Percentiles rank a stretch among this genome's conserved stretches.
These are phyloP conservation scores for Cataglyphis rosenhaueri DNA, from an alignment of 2,888 invertebrate species.

Conservation along the genomic window DNA sequence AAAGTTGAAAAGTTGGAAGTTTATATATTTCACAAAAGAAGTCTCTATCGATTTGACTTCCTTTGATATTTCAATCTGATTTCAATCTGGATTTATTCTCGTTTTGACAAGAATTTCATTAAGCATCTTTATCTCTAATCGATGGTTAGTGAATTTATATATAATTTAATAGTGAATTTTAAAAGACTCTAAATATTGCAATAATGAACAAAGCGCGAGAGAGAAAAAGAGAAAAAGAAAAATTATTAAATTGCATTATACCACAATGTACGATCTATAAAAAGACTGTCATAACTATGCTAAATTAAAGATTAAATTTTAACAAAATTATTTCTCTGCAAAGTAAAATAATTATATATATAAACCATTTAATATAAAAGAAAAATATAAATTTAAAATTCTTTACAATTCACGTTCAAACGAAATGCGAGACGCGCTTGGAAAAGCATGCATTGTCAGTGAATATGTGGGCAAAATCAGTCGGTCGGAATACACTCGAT, in stretches of 20 bases:
- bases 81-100: constrained; percentile 73
- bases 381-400: background rate
- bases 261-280: background rate
- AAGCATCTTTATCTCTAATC: constrained; percentile 49
- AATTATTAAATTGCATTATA: background rate
- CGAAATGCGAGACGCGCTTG: no score
- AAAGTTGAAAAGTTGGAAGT: constrained; percentile 44
- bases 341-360: background rate
- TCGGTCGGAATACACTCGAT: constrained; percentile 7
- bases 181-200: background rate
- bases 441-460: background rate
- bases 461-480: constrained; percentile 5
- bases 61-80: constrained; percentile 73
- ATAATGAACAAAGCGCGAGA: background rate
- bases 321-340: background rate
- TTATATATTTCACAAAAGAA: constrained; percentile 46
- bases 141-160: background rate
- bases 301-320: background rate
- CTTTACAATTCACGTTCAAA: background rate
- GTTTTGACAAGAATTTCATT: constrained; percentile 73
- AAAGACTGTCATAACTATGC: background rate
- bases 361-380: background rate
- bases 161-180: background rate
- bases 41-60: constrained; percentile 39
- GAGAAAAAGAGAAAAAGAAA: no score